Evolutionary conservation across 2,797 vertebrate genomes (phyloP).

Genomic region (Emydoidea blandingii): DNA sequence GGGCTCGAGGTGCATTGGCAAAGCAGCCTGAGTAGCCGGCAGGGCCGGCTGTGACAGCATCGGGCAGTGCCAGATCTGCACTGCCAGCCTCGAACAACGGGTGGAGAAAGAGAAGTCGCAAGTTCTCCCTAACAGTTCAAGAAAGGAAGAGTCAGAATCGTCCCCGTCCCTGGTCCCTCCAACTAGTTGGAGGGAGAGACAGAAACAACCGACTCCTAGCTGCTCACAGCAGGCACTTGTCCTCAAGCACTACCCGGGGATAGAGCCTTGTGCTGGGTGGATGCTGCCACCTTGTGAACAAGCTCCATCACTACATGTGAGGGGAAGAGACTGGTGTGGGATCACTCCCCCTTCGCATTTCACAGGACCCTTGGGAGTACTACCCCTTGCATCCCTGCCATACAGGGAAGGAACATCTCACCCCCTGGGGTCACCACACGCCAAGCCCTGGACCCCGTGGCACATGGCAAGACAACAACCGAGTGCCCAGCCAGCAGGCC

Average conservation of each 20-base stretch:
- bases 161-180: neutral
- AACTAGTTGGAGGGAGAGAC: neutral
- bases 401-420: neutral
- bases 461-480: neutral
- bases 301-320: neutral
- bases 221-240: neutral
- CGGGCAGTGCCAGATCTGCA: neutral
- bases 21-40: neutral
- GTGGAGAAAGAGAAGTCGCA: neutral
- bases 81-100: neutral
- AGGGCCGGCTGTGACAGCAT: neutral
- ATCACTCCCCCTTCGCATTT: neutral
- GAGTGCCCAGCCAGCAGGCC: neutral
- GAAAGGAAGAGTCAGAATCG: neutral
- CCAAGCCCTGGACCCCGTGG: neutral
- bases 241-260: neutral
- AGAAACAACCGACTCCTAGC: neutral
- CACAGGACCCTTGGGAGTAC: too few relatives aligned
- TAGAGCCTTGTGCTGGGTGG: neutral
- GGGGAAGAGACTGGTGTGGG: neutral
- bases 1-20: neutral
- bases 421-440: neutral
- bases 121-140: neutral
- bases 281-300: conserved; percentile 71
- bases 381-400: neutral